Base-by-base conservation (phyloP, 1,140 invertebrate species). In the Mya arenaria region DNA sequence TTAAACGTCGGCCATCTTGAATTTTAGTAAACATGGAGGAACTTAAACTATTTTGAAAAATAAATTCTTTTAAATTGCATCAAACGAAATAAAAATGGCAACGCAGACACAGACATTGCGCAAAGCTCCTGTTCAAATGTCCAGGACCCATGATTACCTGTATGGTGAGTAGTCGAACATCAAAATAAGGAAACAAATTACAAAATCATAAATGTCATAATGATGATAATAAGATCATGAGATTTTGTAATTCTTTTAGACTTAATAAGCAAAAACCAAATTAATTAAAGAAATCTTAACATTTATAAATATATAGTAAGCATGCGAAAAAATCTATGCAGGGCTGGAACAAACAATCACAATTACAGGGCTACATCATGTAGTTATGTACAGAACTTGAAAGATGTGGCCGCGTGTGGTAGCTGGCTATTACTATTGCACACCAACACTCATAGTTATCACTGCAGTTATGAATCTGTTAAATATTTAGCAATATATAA, bases 81-180 rank as follows among this genome's bases (percentile, higher is more conserved):
- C 10, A 44, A 44, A 44, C 41, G 19, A 44, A 44, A 48, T 44
- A 48, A 90, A 79, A 79, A 92, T 92, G 91, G 86, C 90, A 19
- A 91, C 90, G 62, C 88, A 90, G 84, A 92, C 91, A 63, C 91
- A 92, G 84, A 90, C 90, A n/a, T 30, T 91, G 10, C 74, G 86
- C 62, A 86, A 84, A 41, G 80, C 84, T 52, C 81, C 84, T 25
- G 66, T 85, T 28, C 86, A 92, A 60, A 79, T 87, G 15, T 84
- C 86, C 19, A 85, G 91, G 78, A 86, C 82, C 13, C 89, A 92
- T 79, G 91, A 92, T 87, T 92, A 92, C 87, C 80, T 92, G 0
- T 92, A 92, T 83, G 91, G 91, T 92, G 83, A 78, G 89, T 86
- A 32, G 25, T 80, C 77, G n/a, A n/a, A n/a, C n/a, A n/a, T n/a